Evolutionary conservation across 2,888 invertebrate species (phyloP), one percentile per base, ranked within the genome.

Genomic region (Agapostemon virescens): DNA sequence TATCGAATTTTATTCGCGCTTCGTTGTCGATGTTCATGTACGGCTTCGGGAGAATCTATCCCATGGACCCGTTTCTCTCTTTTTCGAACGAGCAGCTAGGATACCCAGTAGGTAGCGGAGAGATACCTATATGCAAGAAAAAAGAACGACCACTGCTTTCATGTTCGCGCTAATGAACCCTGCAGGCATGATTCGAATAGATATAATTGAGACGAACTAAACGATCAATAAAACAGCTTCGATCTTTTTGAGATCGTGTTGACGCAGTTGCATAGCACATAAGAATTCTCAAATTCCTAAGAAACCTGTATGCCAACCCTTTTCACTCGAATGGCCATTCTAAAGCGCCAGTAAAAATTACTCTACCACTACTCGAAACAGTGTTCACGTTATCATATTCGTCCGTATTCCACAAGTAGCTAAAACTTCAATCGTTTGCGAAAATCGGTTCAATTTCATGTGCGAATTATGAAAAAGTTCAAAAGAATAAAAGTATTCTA

Each of bases 21-120:
- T 73, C 74, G 85, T 86, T 86, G 85, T 85, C 84, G 86, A 84
- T 82, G 84, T 82, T 84, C 86, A 77, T 85, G 82, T 84, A 86
- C 33, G 74, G 79, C 71, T 82, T 84, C 75, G 74, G 55, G 70
- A 73, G 75, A 82, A 86, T 82, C 86, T 84, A 85, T 84, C 86
- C 86, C 81, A 70, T 49, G 38, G 72, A 70, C 72, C 69, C 70
- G 58, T 79, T 86, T 75, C 64, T 82, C 66, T 82, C 77, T 85
- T 84, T 84, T 84, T 69, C 66, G 61, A 52, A 52, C 67, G 58
- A 73, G 68, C 74, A 74, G 66, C 38, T 33, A 68, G 73, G 63
- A 45, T 40, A 23, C 36, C 36, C 45, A 26, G 13, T 49, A 63
- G 67, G 68, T 40, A 64, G 69, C 82, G 40, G 49, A 40, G 42